Evolutionary conservation across 2,113 vertebrate species (phyloP).

Genomic region (Poeciliopsis retropinna): DNA sequence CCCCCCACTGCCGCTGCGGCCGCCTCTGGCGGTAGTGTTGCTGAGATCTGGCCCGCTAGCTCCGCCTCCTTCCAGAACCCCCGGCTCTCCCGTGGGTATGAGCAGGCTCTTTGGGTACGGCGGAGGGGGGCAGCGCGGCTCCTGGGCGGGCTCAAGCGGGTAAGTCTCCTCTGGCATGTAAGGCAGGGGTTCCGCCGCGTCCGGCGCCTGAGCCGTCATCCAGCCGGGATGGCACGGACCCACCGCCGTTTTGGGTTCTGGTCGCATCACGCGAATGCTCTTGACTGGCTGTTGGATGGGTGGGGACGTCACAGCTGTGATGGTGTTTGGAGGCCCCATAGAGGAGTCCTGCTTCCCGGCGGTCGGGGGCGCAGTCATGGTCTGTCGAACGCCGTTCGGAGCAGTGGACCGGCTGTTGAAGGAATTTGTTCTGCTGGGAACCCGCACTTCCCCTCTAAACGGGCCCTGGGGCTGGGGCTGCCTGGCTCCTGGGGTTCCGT

Average conservation of each 20-base stretch:
- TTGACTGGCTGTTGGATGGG: constrained; percentile 96
- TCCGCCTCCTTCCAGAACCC: constrained; percentile 73
- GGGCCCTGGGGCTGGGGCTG: constrained; percentile 81
- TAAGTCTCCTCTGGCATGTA: constrained; percentile 82
- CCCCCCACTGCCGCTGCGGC: constrained; percentile 59
- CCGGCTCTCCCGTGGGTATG: constrained; percentile 80
- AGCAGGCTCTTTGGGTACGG: constrained; percentile 93
- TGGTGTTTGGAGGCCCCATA: constrained; percentile 88
- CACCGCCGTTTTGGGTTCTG: constrained; percentile 96
- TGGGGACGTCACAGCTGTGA: constrained; percentile 92
- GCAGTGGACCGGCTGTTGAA: constrained; percentile 91
- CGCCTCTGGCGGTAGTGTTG: constrained; percentile 29
- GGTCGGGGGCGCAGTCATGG: constrained; percentile 70
- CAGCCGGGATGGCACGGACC: constrained; percentile 94
- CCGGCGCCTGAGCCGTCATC: constrained; percentile 83
- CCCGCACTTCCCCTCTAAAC: constrained; percentile 86
- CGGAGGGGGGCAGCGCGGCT: constrained; percentile 89
- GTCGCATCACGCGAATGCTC: constrained; percentile 94
- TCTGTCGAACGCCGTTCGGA: constrained; percentile 79
- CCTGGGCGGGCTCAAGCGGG: constrained; percentile 83
- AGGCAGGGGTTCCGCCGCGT: constrained; percentile 82
- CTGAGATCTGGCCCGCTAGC: constrained; percentile 61
- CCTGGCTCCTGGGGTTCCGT: constrained; percentile 81
- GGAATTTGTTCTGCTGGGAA: constrained; percentile 92
- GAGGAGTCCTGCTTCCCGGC: constrained; percentile 83